Conservation (phyloP, 2,113 vertebrate species). For the Numenius arquata region DNA sequence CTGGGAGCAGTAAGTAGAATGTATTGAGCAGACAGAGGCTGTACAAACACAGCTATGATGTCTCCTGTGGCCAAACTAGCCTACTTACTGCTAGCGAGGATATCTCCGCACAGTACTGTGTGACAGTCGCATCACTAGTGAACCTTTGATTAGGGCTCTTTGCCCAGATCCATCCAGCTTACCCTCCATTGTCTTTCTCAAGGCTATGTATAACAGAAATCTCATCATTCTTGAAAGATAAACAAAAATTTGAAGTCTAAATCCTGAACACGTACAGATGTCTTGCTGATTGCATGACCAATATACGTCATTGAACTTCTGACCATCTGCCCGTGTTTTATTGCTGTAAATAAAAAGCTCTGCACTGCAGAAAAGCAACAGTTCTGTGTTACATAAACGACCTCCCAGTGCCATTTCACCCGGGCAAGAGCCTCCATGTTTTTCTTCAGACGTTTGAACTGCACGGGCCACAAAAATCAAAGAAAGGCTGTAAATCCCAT, state of each 20-base stretch:
- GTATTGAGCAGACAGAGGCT: background rate
- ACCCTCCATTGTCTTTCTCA: background rate
- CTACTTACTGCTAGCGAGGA: background rate
- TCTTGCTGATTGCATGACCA: background rate
- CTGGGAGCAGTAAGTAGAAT: background rate
- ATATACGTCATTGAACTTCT: fast-evolving
- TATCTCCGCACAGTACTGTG: background rate
- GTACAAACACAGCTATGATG: background rate
- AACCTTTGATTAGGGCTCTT: background rate
- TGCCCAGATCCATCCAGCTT: background rate
- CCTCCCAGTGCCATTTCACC: background rate
- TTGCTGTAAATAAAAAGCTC: background rate
- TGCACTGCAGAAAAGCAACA: background rate
- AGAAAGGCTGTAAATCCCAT: background rate
- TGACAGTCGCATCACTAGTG: background rate
- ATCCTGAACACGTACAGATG: background rate
- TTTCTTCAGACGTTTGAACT: background rate
- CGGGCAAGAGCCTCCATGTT: background rate
- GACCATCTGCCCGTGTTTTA: background rate
- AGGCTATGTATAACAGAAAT: background rate
- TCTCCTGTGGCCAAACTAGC: background rate
- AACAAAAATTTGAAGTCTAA: background rate
- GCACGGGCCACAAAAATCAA: background rate
- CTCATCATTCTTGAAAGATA: background rate
- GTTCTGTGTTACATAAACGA: background rate